Base-by-base conservation (phyloP, 2,797 vertebrate genomes). In the Siniperca scherzeri region DNA sequence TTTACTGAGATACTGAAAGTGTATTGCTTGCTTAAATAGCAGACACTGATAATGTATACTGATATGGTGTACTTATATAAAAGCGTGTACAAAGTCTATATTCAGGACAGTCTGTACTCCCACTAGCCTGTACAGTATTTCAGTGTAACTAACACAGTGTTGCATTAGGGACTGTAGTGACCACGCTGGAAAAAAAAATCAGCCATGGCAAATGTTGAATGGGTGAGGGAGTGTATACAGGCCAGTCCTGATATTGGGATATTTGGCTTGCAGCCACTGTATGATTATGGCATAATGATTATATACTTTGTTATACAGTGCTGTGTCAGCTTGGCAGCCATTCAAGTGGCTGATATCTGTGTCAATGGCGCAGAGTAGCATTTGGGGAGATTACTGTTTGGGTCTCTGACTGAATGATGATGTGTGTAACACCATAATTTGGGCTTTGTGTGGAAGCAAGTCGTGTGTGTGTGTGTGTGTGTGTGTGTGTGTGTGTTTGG, bases 351-450 rank as follows among this genome's bases (percentile, higher is more conserved):
- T 79, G 79, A 88, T 88, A 89, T 90, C 67, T 83, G 85, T 91
- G 89, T 89, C 86, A 86, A 59, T 80, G 86, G 80, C 77, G 81
- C 82, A 88, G 78, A 71, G 77, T 70, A 76, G 82, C 78, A 82
- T 88, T 90, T 82, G 76, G 67, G 64, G 71, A 87, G 89, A 91
- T 91, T 84, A 89, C 81, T 89, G 84, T 93, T 90, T 92, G 87
- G 89, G 85, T 82, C 74, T 84, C 57, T 36, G 72, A 67, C 78
- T 83, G 74, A 77, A 81, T 86, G 77, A 80, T 82, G 76, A 88
- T 79, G 82, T 85, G 82, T 68, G 44, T 48, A 65, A 56, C 56
- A 27, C 76, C 46, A 48, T 88, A 74, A 88, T 91, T 89, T 85
- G 6, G 57, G 56, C 55, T 79, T 62, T 68, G 57, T 17, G 64